Percentiles rank a stretch among this genome's conserved stretches.
phyloP scores from a whole-genome alignment of 1,140 invertebrate genomes.

The Hyles euphorbiae region DNA sequence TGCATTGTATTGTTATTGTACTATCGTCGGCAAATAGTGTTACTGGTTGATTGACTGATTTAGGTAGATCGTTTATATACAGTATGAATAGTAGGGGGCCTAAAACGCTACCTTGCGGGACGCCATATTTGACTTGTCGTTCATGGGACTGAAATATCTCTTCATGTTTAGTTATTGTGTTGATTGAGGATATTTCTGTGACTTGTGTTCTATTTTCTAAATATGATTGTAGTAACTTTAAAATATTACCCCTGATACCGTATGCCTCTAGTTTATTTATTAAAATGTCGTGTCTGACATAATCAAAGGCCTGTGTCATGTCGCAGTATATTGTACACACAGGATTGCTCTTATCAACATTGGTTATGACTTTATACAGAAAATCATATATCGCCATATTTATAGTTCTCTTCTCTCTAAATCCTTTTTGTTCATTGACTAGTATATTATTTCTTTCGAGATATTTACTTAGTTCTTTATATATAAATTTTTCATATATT shows the following conservation, averaged over 20 bases:
- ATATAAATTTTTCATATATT: slow-evolving; percentile 5
- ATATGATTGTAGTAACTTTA: slow-evolving; percentile 9
- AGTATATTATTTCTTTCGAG: slow-evolving; percentile 1
- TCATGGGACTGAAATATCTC: neutral
- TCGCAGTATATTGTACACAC: slow-evolving; percentile 21
- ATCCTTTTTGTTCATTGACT: slow-evolving; percentile 11
- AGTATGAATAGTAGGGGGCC: slow-evolving; percentile 8
- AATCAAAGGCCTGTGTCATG: slow-evolving; percentile 23
- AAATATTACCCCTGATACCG: slow-evolving; percentile 15
- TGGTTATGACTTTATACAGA: slow-evolving; percentile 10
- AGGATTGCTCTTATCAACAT: slow-evolving; percentile 20
- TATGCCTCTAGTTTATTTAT: slow-evolving; percentile 16
- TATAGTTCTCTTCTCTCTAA: slow-evolving; percentile 11
- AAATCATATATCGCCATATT: slow-evolving; percentile 11
- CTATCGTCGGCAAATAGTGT: too few species aligned
- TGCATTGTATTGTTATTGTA: too few species aligned
- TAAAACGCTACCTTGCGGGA: slow-evolving; percentile 11
- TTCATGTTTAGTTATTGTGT: neutral
- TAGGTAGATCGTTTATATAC: too few species aligned
- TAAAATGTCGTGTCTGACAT: slow-evolving; percentile 11
- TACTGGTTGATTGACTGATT: too few species aligned
- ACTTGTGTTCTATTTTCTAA: slow-evolving; percentile 5
- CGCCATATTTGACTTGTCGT: neutral
- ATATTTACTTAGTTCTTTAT: slow-evolving; percentile 2
- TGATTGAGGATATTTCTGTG: slow-evolving; percentile 8